Evolutionary conservation across 2,888 invertebrate genomes (phyloP).

Genomic region (Schrankia costaestrigalis): DNA sequence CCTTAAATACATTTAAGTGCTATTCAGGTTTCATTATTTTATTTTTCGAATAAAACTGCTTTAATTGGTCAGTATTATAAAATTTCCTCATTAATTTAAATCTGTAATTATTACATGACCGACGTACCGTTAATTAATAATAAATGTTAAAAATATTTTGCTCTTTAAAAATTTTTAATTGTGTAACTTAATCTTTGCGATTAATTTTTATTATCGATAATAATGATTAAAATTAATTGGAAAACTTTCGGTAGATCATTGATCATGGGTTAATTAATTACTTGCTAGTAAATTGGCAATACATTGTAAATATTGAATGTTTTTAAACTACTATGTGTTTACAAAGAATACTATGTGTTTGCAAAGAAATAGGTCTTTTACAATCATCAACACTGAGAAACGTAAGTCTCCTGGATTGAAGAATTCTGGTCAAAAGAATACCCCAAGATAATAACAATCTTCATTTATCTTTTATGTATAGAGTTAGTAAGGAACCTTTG

Average conservation of each 20-base stretch:
- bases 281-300: too few species aligned
- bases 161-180: constrained; percentile 14
- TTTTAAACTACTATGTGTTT: too few species aligned
- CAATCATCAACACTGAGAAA: too few species aligned
- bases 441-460: too few species aligned
- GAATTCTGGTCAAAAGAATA: too few species aligned
- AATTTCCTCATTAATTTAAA: constrained; percentile 12
- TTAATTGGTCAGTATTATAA: constrained; percentile 4
- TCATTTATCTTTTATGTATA: too few species aligned
- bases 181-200: constrained; percentile 9
- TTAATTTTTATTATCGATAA: constrained; percentile 2
- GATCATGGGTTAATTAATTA: background rate
- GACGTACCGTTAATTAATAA: constrained; percentile 15
- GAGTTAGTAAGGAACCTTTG: too few species aligned
- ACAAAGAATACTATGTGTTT: too few species aligned
- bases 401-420: too few species aligned
- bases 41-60: background rate
- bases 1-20: background rate
- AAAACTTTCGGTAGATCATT: background rate
- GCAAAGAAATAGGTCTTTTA: too few species aligned
- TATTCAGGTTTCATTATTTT: background rate
- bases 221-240: constrained; percentile 6
- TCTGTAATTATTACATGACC: constrained; percentile 13
- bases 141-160: constrained; percentile 5
- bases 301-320: too few species aligned